Conservation (phyloP, 2,113 vertebrate genomes). For the Sus scrofa region T2T-Sscrofa CM000823.6:57130001-57130500, state of each 20-base stretch:
- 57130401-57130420: too few relatives aligned
- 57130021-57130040: not conserved
- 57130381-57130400: too few relatives aligned
- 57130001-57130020: not conserved
- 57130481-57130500: too few relatives aligned
- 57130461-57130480: too few relatives aligned
- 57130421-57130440: too few relatives aligned
- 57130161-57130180: not conserved
- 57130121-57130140: not conserved
- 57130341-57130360: too few relatives aligned
- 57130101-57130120: not conserved
- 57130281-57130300: not conserved
- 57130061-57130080: not conserved
- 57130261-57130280: not conserved
- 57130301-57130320: not conserved
- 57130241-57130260: not conserved
- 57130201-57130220: not conserved
- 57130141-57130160: not conserved
- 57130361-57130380: too few relatives aligned
- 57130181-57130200: not conserved
- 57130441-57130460: too few relatives aligned
- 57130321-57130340: too few relatives aligned
- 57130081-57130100: not conserved
- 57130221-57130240: not conserved
- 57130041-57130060: not conserved